Percentiles rank a stretch among this genome's conserved stretches.
phyloP scores from a whole-genome alignment of 2,113 vertebrate species.

The Rynchops niger region DNA sequence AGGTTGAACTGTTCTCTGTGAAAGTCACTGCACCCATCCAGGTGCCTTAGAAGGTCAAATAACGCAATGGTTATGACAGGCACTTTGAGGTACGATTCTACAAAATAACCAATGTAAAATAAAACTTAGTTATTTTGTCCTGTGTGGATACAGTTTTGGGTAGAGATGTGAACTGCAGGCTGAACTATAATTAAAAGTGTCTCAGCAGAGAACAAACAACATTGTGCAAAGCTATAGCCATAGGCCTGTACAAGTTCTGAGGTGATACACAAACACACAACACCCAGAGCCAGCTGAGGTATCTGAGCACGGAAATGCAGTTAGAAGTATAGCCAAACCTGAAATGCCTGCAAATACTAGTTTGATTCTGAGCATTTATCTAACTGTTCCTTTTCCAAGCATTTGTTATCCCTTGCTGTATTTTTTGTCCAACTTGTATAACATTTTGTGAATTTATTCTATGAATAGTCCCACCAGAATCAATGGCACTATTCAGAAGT shows the following conservation, averaged over 20 bases:
- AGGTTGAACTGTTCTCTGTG: neutral
- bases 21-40: neutral
- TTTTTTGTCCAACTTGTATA: neutral
- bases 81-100: neutral
- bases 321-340: neutral
- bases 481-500: neutral
- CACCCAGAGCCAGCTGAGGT: neutral
- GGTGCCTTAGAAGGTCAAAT: neutral
- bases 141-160: neutral
- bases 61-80: neutral
- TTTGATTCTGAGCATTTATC: neutral
- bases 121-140: neutral
- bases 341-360: neutral
- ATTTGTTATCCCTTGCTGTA: neutral
- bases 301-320: neutral
- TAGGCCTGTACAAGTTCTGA: neutral
- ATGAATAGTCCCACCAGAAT: neutral
- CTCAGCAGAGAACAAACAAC: neutral
- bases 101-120: neutral
- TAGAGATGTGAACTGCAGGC: neutral
- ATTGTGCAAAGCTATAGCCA: neutral
- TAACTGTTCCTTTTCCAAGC: neutral
- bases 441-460: neutral
- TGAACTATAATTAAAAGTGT: neutral
- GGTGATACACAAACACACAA: neutral